Conservation (phyloP, 1,140 invertebrate species). For the Agrilus planipennis region DNA sequence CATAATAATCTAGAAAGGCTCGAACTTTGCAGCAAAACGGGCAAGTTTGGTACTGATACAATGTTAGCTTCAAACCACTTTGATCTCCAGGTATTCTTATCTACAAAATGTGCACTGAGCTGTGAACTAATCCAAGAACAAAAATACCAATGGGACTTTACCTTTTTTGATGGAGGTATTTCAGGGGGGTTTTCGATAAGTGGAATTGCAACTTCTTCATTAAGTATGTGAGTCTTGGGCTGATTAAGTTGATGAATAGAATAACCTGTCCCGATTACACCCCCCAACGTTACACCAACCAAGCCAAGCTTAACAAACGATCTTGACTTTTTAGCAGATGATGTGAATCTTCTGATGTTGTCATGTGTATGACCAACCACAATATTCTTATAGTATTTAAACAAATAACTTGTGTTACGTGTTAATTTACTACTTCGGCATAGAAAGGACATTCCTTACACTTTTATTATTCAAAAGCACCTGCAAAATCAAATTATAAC, state of each 20-base stretch:
- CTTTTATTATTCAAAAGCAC: no score
- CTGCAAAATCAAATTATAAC: no score
- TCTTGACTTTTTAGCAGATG: background rate
- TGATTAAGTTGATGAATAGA: slow-evolving; percentile 34
- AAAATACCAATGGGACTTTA: slow-evolving; percentile 10
- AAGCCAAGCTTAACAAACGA: slow-evolving; percentile 36
- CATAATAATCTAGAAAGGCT: slow-evolving; percentile 86
- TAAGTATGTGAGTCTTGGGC: slow-evolving; percentile 34
- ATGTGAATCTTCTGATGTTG: no score
- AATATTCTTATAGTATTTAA: no score
- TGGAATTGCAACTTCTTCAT: slow-evolving; percentile 35
- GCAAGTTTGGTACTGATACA: slow-evolving; percentile 96
- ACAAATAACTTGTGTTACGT: no score
- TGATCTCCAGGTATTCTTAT: slow-evolving; percentile 52
- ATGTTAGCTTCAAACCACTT: slow-evolving; percentile 66
- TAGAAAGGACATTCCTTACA: no score
- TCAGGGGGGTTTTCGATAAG: slow-evolving; percentile 40
- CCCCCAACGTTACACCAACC: slow-evolving; percentile 41
- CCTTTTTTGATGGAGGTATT: slow-evolving; percentile 28
- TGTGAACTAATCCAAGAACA: background rate
- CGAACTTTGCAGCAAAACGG: slow-evolving; percentile 98
- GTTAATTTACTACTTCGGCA: no score
- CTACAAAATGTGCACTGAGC: slow-evolving; percentile 37
- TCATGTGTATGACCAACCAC: no score
- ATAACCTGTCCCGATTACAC: slow-evolving; percentile 38